Evolutionary conservation across 2,113 vertebrate genomes (phyloP).

Genomic region (Corythaeola cristata): DNA sequence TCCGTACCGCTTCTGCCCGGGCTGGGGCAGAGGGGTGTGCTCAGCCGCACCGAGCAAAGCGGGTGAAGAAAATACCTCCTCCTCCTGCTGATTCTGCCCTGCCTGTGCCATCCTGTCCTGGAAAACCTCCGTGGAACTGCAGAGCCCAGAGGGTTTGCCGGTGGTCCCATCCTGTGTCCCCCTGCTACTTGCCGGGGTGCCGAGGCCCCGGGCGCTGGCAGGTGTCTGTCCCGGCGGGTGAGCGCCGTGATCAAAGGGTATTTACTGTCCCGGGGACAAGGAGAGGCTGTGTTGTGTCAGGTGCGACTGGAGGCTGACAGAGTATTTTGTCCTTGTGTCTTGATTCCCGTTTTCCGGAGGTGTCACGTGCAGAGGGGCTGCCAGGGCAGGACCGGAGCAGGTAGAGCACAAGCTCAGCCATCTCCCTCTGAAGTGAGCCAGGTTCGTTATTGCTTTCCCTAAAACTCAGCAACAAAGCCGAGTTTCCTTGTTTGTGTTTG

Average conservation of each 20-base stretch:
- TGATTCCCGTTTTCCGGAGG: not conserved
- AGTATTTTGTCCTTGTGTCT: not conserved
- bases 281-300: not conserved
- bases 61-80: not conserved
- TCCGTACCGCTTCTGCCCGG: not conserved
- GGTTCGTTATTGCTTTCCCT: not conserved
- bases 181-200: not conserved
- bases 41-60: not conserved
- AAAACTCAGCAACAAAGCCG: not conserved
- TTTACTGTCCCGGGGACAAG: not conserved
- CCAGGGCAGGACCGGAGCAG: not conserved
- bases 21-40: not conserved
- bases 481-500: constrained; percentile 1
- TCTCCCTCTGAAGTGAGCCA: not conserved
- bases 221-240: not conserved
- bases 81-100: not conserved
- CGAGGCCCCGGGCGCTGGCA: not conserved
- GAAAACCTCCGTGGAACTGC: not conserved
- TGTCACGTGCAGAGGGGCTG: not conserved
- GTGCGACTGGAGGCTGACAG: not conserved
- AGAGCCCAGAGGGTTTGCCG: rapidly evolving
- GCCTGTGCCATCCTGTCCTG: not conserved
- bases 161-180: not conserved
- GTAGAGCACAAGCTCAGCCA: not conserved
- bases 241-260: not conserved